Conservation (phyloP, 2,888 invertebrate species). For the Philhelius pedissequus region DNA sequence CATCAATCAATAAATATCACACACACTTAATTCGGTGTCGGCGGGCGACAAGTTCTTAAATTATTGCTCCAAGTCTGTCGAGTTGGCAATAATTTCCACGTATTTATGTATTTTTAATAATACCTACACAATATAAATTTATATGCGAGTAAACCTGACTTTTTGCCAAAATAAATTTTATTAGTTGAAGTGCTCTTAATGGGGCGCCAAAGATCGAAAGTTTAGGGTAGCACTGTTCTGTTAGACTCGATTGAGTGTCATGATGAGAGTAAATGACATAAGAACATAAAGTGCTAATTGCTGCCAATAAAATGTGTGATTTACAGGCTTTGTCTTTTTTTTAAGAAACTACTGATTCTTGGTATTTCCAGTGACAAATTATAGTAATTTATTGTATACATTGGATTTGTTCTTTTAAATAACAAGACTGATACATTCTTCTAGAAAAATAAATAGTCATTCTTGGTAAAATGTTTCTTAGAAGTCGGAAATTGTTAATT, state of each 20-base stretch:
- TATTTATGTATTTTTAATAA: slow-evolving; percentile 18
- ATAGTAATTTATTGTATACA: not conserved
- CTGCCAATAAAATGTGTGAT: not conserved
- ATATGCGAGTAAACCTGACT: not conserved
- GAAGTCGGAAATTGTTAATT: no score
- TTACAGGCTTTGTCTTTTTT: not conserved
- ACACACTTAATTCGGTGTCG: slow-evolving; percentile 39
- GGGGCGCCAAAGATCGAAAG: slow-evolving; percentile 27
- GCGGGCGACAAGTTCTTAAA: slow-evolving; percentile 39
- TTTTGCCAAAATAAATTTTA: slow-evolving; percentile 32
- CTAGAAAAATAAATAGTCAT: no score
- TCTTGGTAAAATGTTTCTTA: no score
- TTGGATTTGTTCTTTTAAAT: no score
- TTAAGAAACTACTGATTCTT: not conserved
- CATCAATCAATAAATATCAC: slow-evolving; percentile 56
- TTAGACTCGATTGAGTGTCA: not conserved
- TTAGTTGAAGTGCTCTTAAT: slow-evolving; percentile 10
- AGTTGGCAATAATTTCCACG: slow-evolving; percentile 13
- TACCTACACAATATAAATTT: not conserved
- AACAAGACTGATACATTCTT: no score
- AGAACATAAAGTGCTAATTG: not conserved
- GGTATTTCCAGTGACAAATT: not conserved
- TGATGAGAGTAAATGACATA: not conserved
- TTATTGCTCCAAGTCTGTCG: slow-evolving; percentile 15
- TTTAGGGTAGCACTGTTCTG: not conserved